Conservation (phyloP, 2,113 vertebrate species). For the Columba livia region DNA sequence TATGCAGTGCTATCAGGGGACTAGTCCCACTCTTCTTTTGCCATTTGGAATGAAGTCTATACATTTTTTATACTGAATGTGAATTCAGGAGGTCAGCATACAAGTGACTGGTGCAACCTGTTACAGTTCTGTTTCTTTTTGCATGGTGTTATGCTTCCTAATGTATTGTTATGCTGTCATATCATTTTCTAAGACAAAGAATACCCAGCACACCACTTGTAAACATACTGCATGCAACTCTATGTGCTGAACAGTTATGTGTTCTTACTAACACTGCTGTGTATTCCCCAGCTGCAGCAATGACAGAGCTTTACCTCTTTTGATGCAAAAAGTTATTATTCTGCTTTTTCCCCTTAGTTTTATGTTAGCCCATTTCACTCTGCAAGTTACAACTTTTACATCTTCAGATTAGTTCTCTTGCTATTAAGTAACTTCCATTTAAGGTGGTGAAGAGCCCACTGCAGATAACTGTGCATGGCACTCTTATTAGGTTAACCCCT, state of each 20-base stretch:
- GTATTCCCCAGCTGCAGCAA: neutral
- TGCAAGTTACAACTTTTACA: neutral
- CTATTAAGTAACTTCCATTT: constrained; percentile 11
- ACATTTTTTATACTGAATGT: neutral
- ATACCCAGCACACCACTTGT: neutral
- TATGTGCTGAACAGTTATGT: neutral
- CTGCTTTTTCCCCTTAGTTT: neutral
- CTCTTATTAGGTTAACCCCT: constrained; percentile 20
- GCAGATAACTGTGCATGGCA: neutral
- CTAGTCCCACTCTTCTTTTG: neutral
- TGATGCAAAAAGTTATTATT: neutral
- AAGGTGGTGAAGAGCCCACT: neutral
- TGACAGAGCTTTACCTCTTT: neutral
- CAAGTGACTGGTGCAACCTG: neutral
- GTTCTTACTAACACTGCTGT: neutral
- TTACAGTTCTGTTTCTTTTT: neutral
- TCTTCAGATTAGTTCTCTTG: neutral
- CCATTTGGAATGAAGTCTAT: neutral
- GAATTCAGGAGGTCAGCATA: neutral
- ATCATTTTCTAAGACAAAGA: neutral
- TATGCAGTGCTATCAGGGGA: neutral
- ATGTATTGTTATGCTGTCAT: neutral
- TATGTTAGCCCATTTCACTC: neutral
- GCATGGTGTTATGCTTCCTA: neutral
- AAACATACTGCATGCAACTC: neutral